Conservation (phyloP, 2,797 vertebrate genomes). For the Meda fulgida region DNA sequence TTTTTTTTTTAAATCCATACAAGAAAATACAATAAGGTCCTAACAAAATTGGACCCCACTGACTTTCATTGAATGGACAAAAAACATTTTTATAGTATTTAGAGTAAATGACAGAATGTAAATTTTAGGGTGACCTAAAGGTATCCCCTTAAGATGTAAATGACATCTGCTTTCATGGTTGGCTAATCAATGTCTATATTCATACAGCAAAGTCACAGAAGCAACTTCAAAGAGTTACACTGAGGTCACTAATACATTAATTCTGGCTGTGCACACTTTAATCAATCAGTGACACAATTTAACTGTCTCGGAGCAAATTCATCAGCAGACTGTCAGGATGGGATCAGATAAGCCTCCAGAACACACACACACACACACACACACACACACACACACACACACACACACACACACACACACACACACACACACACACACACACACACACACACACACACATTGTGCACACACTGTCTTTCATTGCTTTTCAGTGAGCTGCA, state of each 20-base stretch:
- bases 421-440: not conserved
- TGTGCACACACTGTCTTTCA: constrained; percentile 12
- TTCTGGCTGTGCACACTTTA: not conserved
- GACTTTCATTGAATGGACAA: no score
- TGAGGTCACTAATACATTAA: constrained; percentile 10
- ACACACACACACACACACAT: not conserved
- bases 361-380: not conserved
- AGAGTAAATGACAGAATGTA: not conserved
- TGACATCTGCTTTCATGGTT: not conserved
- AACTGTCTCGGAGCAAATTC: not conserved
- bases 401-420: not conserved
- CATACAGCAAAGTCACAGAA: not conserved
- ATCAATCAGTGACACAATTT: not conserved
- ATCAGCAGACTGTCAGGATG: constrained; percentile 15
- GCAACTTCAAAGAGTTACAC: not conserved
- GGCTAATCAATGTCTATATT: not conserved
- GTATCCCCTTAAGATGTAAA: not conserved
- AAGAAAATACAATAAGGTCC: no score
- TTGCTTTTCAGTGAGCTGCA: constrained; percentile 39
- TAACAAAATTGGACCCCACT: no score
- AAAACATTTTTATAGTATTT: no score
- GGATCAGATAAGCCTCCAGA: constrained; percentile 24
- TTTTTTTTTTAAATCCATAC: no score
- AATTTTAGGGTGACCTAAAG: not conserved
- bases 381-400: not conserved